Base-by-base conservation (phyloP, 1,140 invertebrate species). In the Polyergus mexicanus region DNA sequence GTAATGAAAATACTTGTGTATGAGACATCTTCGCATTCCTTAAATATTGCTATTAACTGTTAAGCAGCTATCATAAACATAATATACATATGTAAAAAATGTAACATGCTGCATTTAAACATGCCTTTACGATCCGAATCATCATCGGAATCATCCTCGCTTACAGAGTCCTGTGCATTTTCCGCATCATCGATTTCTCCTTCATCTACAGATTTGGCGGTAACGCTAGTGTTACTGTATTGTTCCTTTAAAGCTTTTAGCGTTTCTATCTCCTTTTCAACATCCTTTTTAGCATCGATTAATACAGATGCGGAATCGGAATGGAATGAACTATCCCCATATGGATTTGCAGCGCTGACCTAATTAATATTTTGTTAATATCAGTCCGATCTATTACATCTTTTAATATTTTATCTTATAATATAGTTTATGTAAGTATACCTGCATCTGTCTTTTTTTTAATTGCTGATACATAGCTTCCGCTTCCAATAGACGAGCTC, bases 401-500 rank as follows among this genome's bases (percentile, higher is more conserved):
- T 85, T 56, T n/a, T 41, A 60, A 71, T 3, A 19, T 32, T 28
- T 0, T 71, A 47, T 19, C n/a, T n/a, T 13, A 16, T 51, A 51
- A 51, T 19, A 19, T 16, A 3, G 3, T 47, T 16, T 47, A 47
- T 19, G 19, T 71, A 51, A 16, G 80, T 58, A 88, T 69, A 93
- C 93, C 85, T 94, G 94, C 74, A 94, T 92, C 60, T 95, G 92
- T 84, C 95, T 95, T 92, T 97, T 97, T 47, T 97, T 96, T 10
- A 98, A 93, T 89, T 98, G 96, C 84, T 98, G 97, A 92, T 98
- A 98, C 92, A 98, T 97, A 54, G 97, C 96, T 92, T 99, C 98
- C 6, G 98, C 97, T 95, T 99, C 98, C 84, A 98, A 96, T 35
- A 99, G 94, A 92, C 98, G 97, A 0, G 98, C 97, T 92, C 98